Evolutionary conservation across 30 jellyfish, hydroid and myxozoan genomes (phyloP).

Genomic region (Rhopilema esculentum): DNA sequence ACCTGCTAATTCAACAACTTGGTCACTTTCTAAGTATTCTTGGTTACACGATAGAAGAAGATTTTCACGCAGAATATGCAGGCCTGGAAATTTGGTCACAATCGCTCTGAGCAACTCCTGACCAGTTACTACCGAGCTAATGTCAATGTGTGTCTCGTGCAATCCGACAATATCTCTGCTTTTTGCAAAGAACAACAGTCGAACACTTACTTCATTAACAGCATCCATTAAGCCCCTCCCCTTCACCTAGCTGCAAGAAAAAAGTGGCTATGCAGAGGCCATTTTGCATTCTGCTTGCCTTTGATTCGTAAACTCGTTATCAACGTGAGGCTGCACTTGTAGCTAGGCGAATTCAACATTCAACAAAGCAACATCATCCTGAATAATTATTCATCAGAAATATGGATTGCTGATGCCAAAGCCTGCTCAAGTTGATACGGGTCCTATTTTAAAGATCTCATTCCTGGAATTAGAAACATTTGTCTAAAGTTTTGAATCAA

Average conservation of each 20-base stretch:
- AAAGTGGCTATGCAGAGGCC: not conserved
- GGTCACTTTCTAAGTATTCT: slow-evolving; percentile 52
- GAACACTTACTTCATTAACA: slow-evolving; percentile 33
- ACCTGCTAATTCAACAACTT: slow-evolving; percentile 6
- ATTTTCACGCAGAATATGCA: slow-evolving; percentile 36
- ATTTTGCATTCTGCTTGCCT: not conserved
- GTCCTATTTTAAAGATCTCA: too few species aligned
- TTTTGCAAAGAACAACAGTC: slow-evolving; percentile 86
- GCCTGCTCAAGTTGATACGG: too few species aligned
- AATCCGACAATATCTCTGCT: slow-evolving; percentile 74
- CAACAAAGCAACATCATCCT: slow-evolving; percentile 13
- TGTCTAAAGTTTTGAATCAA: too few species aligned
- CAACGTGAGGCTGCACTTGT: slow-evolving; percentile 17
- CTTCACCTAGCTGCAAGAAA: not conserved
- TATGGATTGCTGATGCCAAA: not conserved
- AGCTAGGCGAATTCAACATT: slow-evolving; percentile 30
- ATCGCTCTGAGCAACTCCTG: slow-evolving; percentile 46
- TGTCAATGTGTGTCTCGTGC: slow-evolving; percentile 12
- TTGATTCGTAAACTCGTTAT: not conserved
- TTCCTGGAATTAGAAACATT: not conserved
- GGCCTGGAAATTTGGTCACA: slow-evolving; percentile 50
- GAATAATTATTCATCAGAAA: not conserved
- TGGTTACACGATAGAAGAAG: slow-evolving; percentile 75
- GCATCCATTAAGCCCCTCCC: slow-evolving; percentile 21
- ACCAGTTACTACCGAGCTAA: slow-evolving; percentile 18